phyloP scores from a whole-genome alignment of 2,797 vertebrate genomes.

The Sebastes diaconus region DNA sequence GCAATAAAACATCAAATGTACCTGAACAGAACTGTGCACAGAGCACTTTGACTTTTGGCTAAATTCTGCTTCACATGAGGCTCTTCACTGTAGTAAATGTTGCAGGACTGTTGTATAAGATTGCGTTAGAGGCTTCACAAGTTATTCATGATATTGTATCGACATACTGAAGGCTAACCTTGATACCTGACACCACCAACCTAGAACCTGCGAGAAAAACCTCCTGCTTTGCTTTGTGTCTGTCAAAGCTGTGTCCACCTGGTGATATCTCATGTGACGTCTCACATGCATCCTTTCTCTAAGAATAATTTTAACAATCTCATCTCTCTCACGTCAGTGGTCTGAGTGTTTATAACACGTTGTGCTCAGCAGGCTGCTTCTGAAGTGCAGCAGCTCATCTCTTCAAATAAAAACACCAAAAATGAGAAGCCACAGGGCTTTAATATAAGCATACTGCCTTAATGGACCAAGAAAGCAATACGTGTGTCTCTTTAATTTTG shows the following conservation, averaged over 20 bases:
- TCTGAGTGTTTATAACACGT: slow-evolving; percentile 35
- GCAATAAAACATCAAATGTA: not conserved
- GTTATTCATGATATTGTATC: not conserved
- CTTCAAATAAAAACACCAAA: slow-evolving; percentile 38
- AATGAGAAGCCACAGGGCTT: slow-evolving; percentile 24
- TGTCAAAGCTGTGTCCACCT: not conserved
- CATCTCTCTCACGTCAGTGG: slow-evolving; percentile 20
- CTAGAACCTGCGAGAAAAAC: not conserved
- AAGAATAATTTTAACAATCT: slow-evolving; percentile 37
- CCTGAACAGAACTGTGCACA: not conserved
- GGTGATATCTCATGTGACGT: slow-evolving; percentile 30
- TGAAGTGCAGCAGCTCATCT: slow-evolving; percentile 16
- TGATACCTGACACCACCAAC: not conserved
- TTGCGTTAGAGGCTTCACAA: slow-evolving; percentile 2
- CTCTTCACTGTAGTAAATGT: not conserved
- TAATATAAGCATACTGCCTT: not conserved
- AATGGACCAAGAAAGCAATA: slow-evolving; percentile 11
- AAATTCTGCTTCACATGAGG: not conserved
- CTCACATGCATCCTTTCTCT: not conserved
- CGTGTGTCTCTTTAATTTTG: slow-evolving; percentile 20
- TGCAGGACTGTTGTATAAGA: not conserved
- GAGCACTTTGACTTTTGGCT: not conserved
- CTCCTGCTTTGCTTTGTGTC: not conserved
- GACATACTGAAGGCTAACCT: not conserved
- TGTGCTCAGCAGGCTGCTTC: slow-evolving; percentile 13